Conservation (phyloP, 1,140 invertebrate species). For the Harpegnathos saltator region DNA sequence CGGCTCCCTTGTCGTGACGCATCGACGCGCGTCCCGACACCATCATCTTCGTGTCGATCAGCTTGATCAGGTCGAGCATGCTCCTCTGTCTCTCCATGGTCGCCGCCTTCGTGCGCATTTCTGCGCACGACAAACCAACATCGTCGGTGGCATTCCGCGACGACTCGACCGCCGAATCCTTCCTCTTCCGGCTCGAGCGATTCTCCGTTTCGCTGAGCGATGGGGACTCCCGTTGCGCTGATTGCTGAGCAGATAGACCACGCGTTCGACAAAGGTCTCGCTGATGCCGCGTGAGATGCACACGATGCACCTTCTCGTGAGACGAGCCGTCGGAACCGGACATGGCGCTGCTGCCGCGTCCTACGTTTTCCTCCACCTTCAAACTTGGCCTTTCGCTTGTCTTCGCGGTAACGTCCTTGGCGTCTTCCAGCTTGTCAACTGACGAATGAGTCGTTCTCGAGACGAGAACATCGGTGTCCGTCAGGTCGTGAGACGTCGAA, state of each 20-base stretch:
- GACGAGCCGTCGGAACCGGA: not conserved
- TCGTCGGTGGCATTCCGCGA: not conserved
- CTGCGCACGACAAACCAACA: not conserved
- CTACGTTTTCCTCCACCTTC: not conserved
- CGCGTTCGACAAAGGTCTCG: constrained; percentile 11
- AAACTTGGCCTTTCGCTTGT: not conserved
- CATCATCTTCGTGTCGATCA: constrained; percentile 83
- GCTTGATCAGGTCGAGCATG: constrained; percentile 80
- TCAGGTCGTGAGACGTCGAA: not conserved
- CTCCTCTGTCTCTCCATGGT: constrained; percentile 70
- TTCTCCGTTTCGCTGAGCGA: not conserved
- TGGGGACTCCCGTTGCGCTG: not conserved
- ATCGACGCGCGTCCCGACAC: constrained; percentile 18
- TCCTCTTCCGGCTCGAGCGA: not conserved
- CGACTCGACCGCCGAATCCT: not conserved
- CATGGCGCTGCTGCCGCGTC: not conserved
- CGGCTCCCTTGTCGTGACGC: not conserved
- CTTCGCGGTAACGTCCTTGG: not conserved
- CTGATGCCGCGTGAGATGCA: constrained; percentile 4
- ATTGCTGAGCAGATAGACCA: not conserved
- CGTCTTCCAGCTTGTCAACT: not conserved
- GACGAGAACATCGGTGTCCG: not conserved
- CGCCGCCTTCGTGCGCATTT: not conserved
- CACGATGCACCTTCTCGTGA: not conserved
- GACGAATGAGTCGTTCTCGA: not conserved